phyloP scores from a whole-genome alignment of 2,797 vertebrate species.

The Eulemur rubriventer region DNA sequence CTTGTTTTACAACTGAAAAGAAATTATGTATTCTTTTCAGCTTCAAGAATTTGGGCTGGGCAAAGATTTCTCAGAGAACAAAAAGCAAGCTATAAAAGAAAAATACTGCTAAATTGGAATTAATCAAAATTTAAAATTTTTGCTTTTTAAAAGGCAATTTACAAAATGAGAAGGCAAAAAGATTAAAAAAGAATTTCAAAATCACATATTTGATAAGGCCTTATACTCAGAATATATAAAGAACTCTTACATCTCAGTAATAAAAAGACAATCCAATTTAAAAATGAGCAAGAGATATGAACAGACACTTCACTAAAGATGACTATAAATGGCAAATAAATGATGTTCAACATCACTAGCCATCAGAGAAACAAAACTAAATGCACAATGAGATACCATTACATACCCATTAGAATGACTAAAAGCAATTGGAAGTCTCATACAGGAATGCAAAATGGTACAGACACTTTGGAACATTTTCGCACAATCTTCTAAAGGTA shows the following conservation, averaged over 20 bases:
- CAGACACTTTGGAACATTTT: background rate
- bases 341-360: background rate
- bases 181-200: background rate
- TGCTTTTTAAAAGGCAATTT: constrained; percentile 31
- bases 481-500: constrained; percentile 1
- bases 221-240: background rate
- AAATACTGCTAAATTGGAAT: constrained; percentile 28
- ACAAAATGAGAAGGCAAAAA: constrained; percentile 44
- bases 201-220: background rate
- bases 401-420: constrained; percentile 4
- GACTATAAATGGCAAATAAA: constrained; percentile 14
- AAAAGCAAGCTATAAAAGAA: constrained; percentile 22
- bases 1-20: constrained; percentile 31
- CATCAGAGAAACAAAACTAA: background rate
- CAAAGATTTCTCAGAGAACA: constrained; percentile 24
- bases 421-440: constrained; percentile 9
- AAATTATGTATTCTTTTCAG: constrained; percentile 8
- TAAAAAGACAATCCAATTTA: constrained; percentile 29
- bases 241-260: background rate
- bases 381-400: constrained; percentile 1
- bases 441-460: constrained; percentile 33
- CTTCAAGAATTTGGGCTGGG: background rate
- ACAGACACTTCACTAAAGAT: background rate
- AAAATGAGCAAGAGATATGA: constrained; percentile 30
- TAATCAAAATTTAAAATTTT: constrained; percentile 27